Conservation (phyloP, 2,113 vertebrate genomes). For the Semnopithecus entellus region DNA sequence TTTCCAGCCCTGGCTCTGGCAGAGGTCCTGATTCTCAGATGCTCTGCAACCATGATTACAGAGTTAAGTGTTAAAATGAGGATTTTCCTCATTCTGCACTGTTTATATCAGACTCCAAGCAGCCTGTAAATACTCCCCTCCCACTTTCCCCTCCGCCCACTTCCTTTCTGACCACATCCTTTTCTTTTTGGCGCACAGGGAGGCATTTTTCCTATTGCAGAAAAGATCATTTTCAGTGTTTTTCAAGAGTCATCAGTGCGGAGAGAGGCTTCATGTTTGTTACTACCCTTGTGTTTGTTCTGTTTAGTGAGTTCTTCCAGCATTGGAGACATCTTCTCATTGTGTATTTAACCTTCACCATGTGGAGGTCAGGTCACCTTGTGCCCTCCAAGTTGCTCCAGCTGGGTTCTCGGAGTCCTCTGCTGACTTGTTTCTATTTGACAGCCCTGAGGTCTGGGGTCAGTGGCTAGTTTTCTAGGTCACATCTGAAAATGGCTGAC, state of each 20-base stretch:
- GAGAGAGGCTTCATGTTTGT: background rate
- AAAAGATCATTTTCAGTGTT: slow-evolving; percentile 13
- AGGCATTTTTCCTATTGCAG: background rate
- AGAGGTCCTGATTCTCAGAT: background rate
- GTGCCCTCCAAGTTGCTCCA: too few species aligned
- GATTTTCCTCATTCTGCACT: slow-evolving; percentile 45
- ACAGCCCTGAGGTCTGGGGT: background rate
- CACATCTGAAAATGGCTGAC: background rate
- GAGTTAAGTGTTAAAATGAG: slow-evolving; percentile 67
- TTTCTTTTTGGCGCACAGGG: background rate
- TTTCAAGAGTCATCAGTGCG: background rate
- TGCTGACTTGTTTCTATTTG: background rate
- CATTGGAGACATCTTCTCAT: background rate
- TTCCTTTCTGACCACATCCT: slow-evolving; percentile 67
- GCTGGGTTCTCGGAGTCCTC: background rate
- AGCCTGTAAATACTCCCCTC: slow-evolving; percentile 45
- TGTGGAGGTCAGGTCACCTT: background rate
- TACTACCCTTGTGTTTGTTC: background rate
- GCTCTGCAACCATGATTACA: slow-evolving; percentile 53
- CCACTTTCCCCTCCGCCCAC: background rate
- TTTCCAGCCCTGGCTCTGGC: background rate
- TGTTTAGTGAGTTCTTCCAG: background rate
- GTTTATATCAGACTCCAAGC: slow-evolving; percentile 61
- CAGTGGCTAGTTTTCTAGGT: background rate
- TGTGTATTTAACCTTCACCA: fast-evolving